Percentiles rank a stretch among this genome's conserved stretches.
Evolutionary conservation across 1,140 invertebrate genomes (phyloP).

Genomic region (Stegodyphus dumicola): DNA sequence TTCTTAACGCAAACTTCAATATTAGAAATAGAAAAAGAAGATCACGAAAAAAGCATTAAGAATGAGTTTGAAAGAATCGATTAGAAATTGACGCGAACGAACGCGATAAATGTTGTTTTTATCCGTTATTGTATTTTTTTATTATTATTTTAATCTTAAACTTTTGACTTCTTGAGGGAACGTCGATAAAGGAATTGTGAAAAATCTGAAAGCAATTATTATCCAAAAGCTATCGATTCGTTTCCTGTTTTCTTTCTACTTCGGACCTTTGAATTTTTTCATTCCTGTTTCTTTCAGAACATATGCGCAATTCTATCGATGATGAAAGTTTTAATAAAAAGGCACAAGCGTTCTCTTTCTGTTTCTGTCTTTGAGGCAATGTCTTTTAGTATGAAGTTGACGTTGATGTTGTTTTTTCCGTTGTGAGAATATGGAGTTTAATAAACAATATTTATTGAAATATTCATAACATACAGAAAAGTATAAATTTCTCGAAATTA

Average conservation of each 20-base stretch:
- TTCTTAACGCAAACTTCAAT: constrained; percentile 7
- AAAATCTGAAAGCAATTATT: constrained; percentile 52
- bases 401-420: too few relatives aligned
- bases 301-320: not conserved
- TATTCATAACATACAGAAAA: too few relatives aligned
- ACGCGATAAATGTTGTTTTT: not conserved
- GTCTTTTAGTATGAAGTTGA: too few relatives aligned
- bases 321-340: constrained; percentile 29
- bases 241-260: constrained; percentile 24
- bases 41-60: not conserved
- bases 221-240: constrained; percentile 36
- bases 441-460: too few relatives aligned
- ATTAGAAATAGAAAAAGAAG: constrained; percentile 9
- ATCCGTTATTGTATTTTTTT: not conserved
- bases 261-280: not conserved
- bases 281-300: not conserved
- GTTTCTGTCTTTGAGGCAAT: too few relatives aligned
- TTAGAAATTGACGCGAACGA: constrained; percentile 1
- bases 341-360: not conserved
- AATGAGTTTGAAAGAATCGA: constrained; percentile 30
- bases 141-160: constrained; percentile 10
- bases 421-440: too few relatives aligned
- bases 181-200: constrained; percentile 25
- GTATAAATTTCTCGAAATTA: too few relatives aligned
- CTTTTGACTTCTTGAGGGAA: constrained; percentile 22